Conservation (phyloP, 2,888 invertebrate species). For the Drosophila pseudotalamancana region DNA sequence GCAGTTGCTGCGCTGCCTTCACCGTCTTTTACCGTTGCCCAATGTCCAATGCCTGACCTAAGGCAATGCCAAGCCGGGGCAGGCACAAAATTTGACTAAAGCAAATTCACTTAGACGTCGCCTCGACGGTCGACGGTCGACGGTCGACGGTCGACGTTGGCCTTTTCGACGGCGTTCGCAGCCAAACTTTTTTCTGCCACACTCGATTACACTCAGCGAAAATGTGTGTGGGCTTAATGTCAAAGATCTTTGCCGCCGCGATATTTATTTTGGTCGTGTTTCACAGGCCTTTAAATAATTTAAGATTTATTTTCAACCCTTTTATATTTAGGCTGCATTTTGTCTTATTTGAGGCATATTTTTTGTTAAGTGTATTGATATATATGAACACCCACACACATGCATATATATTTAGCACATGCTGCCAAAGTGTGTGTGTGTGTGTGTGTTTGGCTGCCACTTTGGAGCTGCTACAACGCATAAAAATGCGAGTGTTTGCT, state of each 20-base stretch:
- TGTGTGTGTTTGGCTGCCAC: conserved; percentile 60
- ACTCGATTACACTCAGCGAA: conserved; percentile 6
- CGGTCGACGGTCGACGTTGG: no score
- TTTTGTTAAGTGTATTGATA: no score
- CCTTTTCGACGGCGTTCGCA: conserved; percentile 53
- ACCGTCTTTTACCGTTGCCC: conserved; percentile 6
- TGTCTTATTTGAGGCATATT: no score
- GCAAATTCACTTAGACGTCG: conserved; percentile 69
- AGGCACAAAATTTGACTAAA: conserved; percentile 63
- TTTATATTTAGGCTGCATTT: no score
- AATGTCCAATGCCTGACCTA: conserved; percentile 62
- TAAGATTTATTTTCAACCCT: no score
- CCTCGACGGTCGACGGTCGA: conserved; percentile 9
- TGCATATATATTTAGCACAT: conserved; percentile 21
- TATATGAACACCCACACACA: conserved; percentile 10
- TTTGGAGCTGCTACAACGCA: conserved; percentile 69
- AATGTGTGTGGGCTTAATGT: background rate
- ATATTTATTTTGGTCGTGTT: no score
- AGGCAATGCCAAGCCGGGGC: conserved; percentile 53
- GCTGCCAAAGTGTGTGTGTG: conserved; percentile 16
- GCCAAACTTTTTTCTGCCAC: conserved; percentile 38
- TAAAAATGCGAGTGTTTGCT: conserved; percentile 64
- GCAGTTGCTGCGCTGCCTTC: conserved; percentile 20
- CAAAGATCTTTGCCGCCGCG: no score
- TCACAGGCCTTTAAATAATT: no score